Percentiles rank a stretch among this genome's conserved stretches.
These are phyloP conservation scores for Blastomussa wellsi DNA, from an alignment of 92 coral and sea anemone species.

Conservation along the genomic window DNA sequence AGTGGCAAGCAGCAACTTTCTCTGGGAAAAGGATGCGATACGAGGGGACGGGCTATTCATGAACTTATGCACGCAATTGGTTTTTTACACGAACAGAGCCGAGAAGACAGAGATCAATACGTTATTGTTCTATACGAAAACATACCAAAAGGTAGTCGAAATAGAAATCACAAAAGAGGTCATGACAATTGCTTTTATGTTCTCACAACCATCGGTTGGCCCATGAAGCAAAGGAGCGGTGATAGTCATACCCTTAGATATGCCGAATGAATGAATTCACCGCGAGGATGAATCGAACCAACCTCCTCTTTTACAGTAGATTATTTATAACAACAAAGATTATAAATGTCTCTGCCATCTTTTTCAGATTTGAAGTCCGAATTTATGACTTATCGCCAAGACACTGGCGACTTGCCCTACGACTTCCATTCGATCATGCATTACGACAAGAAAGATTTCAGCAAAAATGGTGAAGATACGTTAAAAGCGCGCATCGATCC, in stretches of 20 bases:
- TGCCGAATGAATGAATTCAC: too few species aligned
- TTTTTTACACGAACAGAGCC: conserved; percentile 69
- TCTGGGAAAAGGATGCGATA: conserved; percentile 58
- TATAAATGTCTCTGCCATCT: too few species aligned
- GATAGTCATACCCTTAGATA: too few species aligned
- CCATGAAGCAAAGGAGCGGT: too few species aligned
- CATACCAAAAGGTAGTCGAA: conserved; percentile 46
- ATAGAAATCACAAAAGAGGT: too few species aligned
- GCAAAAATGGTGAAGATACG: conserved; percentile 38
- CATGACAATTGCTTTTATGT: too few species aligned
- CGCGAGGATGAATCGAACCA: too few species aligned
- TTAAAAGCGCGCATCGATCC: conserved; percentile 55
- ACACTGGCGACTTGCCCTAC: conserved; percentile 47
- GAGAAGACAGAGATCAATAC: conserved; percentile 58
- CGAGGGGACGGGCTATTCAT: conserved; percentile 55
- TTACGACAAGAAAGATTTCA: conserved; percentile 55
- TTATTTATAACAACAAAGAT: too few species aligned
- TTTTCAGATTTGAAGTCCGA: conserved; percentile 33
- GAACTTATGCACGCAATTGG: conserved; percentile 67
- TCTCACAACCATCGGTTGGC: too few species aligned
- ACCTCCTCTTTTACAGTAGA: too few species aligned
- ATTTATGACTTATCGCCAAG: conserved; percentile 49
- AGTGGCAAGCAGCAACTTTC: conserved; percentile 56
- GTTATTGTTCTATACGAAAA: conserved; percentile 33
- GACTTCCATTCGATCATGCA: conserved; percentile 68